Evolutionary conservation across 2,113 vertebrate genomes (phyloP).

Genomic region (Neotoma lepida): DNA sequence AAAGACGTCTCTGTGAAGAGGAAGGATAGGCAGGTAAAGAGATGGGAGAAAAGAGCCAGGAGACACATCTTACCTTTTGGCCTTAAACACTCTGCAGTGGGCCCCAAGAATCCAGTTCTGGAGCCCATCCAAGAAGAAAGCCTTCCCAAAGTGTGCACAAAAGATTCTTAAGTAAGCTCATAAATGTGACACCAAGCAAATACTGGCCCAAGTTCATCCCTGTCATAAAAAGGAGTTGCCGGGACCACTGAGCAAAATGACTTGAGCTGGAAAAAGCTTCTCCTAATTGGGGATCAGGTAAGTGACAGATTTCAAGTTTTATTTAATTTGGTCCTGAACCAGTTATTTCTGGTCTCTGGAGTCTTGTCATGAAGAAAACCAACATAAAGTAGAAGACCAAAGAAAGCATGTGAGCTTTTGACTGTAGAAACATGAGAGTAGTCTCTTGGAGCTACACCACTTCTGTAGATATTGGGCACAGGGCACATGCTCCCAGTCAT

Average conservation of each 20-base stretch:
- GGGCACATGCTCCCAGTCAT: neutral
- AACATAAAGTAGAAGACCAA: constrained; percentile 73
- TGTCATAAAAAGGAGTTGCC: constrained; percentile 75
- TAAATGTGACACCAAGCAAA: constrained; percentile 83
- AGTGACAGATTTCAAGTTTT: constrained; percentile 76
- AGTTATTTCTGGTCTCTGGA: constrained; percentile 71
- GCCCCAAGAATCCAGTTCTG: constrained; percentile 75
- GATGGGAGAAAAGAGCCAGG: constrained; percentile 42
- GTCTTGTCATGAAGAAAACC: constrained; percentile 68
- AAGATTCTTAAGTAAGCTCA: constrained; percentile 83
- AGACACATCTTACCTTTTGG: constrained; percentile 79
- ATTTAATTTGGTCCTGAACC: constrained; percentile 78
- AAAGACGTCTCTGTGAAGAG: neutral
- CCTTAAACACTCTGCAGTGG: constrained; percentile 71
- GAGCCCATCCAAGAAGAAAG: constrained; percentile 71
- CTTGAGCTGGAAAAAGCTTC: constrained; percentile 73
- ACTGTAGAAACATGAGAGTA: constrained; percentile 65
- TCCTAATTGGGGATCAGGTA: constrained; percentile 77
- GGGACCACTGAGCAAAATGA: constrained; percentile 74
- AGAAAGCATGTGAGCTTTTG: constrained; percentile 76
- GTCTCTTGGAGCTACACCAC: neutral
- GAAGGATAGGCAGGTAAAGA: constrained; percentile 68
- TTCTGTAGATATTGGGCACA: neutral
- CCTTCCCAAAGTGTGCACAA: constrained; percentile 81
- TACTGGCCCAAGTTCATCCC: constrained; percentile 78